A percentile compares a stretch with the other conserved stretches of the same genome.
These are phyloP conservation scores for Sebastes vulpes DNA, from an alignment of 2,797 vertebrate species.

Conservation along the genomic window DNA sequence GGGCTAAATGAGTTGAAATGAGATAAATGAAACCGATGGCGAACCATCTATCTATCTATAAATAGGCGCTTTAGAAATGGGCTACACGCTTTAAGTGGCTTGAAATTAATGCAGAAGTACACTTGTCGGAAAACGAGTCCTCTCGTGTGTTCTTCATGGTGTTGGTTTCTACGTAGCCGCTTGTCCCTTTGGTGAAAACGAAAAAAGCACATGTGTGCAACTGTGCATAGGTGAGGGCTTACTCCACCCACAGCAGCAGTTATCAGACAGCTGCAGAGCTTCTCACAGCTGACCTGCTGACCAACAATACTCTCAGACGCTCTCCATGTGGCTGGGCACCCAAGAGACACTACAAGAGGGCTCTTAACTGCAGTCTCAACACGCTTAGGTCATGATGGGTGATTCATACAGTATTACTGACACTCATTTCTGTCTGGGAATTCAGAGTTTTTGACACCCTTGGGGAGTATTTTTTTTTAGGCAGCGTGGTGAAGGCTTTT, in stretches of 20 bases:
- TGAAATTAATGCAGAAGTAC: conserved; percentile 26
- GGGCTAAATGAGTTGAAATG: conserved; percentile 52
- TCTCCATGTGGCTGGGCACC: conserved; percentile 4
- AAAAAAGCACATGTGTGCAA: not conserved
- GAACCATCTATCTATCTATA: conserved; percentile 36
- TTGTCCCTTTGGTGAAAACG: not conserved
- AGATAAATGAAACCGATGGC: conserved; percentile 51
- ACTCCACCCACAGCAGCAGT: conserved; percentile 20
- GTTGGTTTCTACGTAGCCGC: not conserved
- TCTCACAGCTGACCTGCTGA: conserved; percentile 47
- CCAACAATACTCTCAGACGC: conserved; percentile 37
- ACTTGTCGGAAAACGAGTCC: not conserved
- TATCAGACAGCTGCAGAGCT: conserved; percentile 39
- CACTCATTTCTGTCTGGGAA: not conserved
- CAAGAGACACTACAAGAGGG: not conserved
- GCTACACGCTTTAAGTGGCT: conserved; percentile 14
- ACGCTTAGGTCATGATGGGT: conserved; percentile 5
- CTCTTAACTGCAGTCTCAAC: conserved; percentile 11
- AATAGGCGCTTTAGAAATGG: conserved; percentile 40
- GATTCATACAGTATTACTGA: not conserved
- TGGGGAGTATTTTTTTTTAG: not conserved
- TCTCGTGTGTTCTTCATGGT: not conserved
- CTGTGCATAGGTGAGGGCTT: conserved; percentile 1
- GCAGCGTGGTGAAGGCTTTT: no score
- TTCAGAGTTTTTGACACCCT: not conserved